Conservation (phyloP, 2,113 vertebrate species). For the Morone chrysops region DNA sequence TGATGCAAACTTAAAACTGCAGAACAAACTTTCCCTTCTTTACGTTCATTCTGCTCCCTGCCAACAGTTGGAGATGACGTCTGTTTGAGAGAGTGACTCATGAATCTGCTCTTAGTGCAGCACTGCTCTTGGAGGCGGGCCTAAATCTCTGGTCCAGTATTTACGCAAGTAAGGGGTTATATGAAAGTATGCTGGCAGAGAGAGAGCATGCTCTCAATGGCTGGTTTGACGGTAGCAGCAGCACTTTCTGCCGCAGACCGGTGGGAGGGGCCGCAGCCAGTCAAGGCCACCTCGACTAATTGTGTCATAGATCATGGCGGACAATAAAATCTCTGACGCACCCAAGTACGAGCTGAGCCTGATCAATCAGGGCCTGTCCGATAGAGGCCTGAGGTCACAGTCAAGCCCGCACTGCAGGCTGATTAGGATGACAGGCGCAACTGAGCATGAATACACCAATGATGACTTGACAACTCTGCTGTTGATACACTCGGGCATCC, state of each 20-base stretch:
- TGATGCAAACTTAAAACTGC: slow-evolving; percentile 67
- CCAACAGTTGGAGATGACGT: slow-evolving; percentile 78
- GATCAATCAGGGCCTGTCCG: slow-evolving; percentile 64
- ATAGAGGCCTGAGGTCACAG: slow-evolving; percentile 55
- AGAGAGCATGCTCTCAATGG: slow-evolving; percentile 54
- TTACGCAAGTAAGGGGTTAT: slow-evolving; percentile 78
- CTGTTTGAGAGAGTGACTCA: slow-evolving; percentile 83
- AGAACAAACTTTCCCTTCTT: slow-evolving; percentile 79
- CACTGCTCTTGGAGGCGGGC: slow-evolving; percentile 74
- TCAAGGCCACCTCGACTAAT: slow-evolving; percentile 69
- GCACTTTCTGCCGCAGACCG: slow-evolving; percentile 61
- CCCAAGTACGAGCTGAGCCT: slow-evolving; percentile 44
- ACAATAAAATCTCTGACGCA: slow-evolving; percentile 69
- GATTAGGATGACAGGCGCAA: slow-evolving; percentile 51
- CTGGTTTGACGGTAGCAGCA: slow-evolving; percentile 53
- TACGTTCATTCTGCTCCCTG: slow-evolving; percentile 66
- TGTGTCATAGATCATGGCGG: slow-evolving; percentile 68
- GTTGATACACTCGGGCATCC: slow-evolving; percentile 2
- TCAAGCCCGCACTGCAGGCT: slow-evolving; percentile 30
- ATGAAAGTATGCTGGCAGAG: slow-evolving; percentile 77
- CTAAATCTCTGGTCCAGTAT: slow-evolving; percentile 70
- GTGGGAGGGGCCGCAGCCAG: slow-evolving; percentile 54
- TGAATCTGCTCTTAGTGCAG: slow-evolving; percentile 79
- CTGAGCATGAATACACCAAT: slow-evolving; percentile 42
- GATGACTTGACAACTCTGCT: slow-evolving; percentile 37